These are phyloP conservation scores for Acrocephalus scirpaceus DNA, from an alignment of 2,797 vertebrate genomes.

Conservation along the genomic window DNA sequence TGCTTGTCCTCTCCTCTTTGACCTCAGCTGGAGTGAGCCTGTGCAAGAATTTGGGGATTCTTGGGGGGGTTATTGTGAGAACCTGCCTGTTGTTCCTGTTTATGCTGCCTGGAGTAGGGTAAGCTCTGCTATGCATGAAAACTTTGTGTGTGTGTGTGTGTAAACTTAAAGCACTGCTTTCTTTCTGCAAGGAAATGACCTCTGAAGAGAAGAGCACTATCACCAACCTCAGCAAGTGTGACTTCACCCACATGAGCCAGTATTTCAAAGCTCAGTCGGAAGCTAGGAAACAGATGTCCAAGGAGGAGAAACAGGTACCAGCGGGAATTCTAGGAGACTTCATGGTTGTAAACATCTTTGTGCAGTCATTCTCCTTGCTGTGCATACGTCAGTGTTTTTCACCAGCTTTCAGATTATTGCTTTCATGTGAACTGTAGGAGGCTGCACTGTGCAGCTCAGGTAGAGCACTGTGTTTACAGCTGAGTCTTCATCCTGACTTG, in stretches of 20 bases:
- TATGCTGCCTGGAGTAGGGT: neutral
- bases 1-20: neutral
- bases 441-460: neutral
- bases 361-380: neutral
- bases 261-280: slow-evolving; percentile 97
- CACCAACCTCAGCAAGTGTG: slow-evolving; percentile 92
- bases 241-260: slow-evolving; percentile 91
- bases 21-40: neutral
- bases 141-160: neutral
- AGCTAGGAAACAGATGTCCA: slow-evolving; percentile 94
- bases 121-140: neutral
- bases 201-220: slow-evolving; percentile 90
- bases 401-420: neutral
- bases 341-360: neutral
- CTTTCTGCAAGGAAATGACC: slow-evolving; percentile 91
- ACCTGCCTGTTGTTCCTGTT: neutral
- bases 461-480: neutral
- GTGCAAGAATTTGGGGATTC: neutral
- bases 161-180: slow-evolving; percentile 1
- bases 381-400: neutral
- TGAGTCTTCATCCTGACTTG: neutral
- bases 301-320: slow-evolving; percentile 92
- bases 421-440: neutral
- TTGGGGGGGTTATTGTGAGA: neutral
- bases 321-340: slow-evolving; percentile 9